A percentile compares a stretch with the other conserved stretches of the same genome.
Evolutionary conservation across 1,140 invertebrate genomes (phyloP).

Genomic region (Pissodes strobi): DNA sequence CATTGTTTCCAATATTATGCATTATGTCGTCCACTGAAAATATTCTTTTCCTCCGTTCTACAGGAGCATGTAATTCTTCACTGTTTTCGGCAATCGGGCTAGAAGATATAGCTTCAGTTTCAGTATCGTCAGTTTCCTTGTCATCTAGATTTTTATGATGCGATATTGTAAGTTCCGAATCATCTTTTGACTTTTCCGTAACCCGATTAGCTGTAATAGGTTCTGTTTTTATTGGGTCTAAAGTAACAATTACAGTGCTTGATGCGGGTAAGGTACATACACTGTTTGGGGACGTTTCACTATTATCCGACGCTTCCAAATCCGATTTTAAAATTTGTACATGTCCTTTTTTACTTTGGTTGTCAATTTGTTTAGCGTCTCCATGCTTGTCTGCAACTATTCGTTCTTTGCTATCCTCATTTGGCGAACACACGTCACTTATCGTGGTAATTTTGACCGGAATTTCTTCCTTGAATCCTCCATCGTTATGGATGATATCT

Average conservation of each 20-base stretch:
- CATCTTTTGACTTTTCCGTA: too few relatives aligned
- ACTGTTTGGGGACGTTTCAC: background rate
- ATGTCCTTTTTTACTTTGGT: background rate
- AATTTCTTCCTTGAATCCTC: too few relatives aligned
- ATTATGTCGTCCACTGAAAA: constrained; percentile 51
- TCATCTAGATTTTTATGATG: too few relatives aligned
- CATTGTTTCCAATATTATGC: constrained; percentile 38
- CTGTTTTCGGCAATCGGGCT: background rate
- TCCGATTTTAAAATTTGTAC: too few relatives aligned
- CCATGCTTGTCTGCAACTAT: background rate
- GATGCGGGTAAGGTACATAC: background rate
- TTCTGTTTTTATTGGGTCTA: background rate
- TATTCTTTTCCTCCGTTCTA: constrained; percentile 33
- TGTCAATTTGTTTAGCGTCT: background rate
- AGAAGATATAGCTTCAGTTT: background rate
- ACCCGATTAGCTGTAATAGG: background rate
- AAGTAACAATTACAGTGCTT: background rate
- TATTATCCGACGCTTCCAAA: background rate
- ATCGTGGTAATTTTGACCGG: too few relatives aligned
- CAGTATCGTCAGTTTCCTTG: background rate
- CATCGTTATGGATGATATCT: too few relatives aligned
- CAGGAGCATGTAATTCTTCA: background rate
- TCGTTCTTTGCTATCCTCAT: background rate
- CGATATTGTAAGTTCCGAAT: too few relatives aligned
- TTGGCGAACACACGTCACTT: too few relatives aligned